phyloP scores from a whole-genome alignment of 2,888 invertebrate species.

The Tuta absoluta region DNA sequence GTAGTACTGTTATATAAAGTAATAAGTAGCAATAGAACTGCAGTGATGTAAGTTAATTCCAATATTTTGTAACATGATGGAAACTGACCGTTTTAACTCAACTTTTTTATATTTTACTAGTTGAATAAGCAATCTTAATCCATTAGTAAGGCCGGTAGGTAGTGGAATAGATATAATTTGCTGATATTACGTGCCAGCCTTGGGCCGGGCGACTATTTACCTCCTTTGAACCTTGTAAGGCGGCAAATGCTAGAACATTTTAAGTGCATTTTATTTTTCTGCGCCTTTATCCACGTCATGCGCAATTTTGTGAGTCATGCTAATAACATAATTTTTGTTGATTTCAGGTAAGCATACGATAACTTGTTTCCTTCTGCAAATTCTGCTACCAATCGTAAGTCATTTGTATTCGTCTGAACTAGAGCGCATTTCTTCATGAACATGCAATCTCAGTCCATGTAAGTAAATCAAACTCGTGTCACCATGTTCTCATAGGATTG shows the following conservation, averaged over 20 bases:
- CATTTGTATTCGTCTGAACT: neutral
- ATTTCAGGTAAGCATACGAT: constrained; percentile 24
- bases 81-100: constrained; percentile 23
- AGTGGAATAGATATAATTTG: constrained; percentile 25
- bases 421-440: neutral
- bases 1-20: constrained; percentile 36
- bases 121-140: constrained; percentile 21
- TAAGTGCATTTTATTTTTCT: neutral
- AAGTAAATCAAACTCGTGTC: constrained; percentile 10
- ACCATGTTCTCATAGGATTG: constrained; percentile 7
- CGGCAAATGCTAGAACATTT: neutral
- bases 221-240: constrained; percentile 10
- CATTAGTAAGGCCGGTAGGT: constrained; percentile 19
- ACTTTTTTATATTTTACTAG: constrained; percentile 24
- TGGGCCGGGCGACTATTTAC: constrained; percentile 18
- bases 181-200: constrained; percentile 21
- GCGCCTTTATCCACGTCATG: neutral
- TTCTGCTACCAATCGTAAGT: constrained; percentile 15
- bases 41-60: constrained; percentile 44
- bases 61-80: constrained; percentile 48
- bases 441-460: neutral
- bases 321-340: constrained; percentile 5
- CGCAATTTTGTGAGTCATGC: neutral
- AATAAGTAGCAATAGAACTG: constrained; percentile 37
- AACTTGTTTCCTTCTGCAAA: neutral